phyloP scores from a whole-genome alignment of 2,888 invertebrate species.

The Sepioteuthis lessoniana region DNA sequence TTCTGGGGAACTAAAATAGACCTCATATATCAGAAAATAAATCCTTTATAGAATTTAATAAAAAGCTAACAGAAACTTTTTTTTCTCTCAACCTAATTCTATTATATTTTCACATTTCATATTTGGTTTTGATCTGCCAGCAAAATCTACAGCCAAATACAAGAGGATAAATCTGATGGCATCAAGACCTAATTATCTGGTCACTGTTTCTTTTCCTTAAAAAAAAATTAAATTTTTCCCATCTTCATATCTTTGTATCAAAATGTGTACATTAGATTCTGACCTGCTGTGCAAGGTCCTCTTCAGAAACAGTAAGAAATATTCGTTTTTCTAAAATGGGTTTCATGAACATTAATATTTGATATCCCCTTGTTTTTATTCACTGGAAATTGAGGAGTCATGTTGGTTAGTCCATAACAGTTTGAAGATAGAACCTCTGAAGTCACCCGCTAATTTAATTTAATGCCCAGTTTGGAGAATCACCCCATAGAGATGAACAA shows the following conservation, averaged over 20 bases:
- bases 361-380: background rate
- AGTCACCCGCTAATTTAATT: background rate
- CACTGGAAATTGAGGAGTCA: background rate
- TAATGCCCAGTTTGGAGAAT: background rate
- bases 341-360: background rate
- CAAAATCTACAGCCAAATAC: background rate
- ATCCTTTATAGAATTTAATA: too few species aligned
- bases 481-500: constrained; percentile 10
- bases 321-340: background rate
- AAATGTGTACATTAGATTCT: background rate
- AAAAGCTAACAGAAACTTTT: too few species aligned
- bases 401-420: background rate
- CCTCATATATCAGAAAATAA: too few species aligned
- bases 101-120: too few species aligned
- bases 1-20: too few species aligned
- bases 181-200: constrained; percentile 2
- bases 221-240: background rate
- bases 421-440: background rate
- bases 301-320: background rate
- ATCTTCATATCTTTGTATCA: background rate
- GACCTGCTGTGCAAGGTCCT: background rate
- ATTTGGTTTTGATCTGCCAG: background rate
- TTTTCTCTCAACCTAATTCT: too few species aligned
- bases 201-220: background rate
- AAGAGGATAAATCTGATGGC: background rate